Conservation (phyloP, 2,888 invertebrate species). For the Scotopteryx bipunctaria region DNA sequence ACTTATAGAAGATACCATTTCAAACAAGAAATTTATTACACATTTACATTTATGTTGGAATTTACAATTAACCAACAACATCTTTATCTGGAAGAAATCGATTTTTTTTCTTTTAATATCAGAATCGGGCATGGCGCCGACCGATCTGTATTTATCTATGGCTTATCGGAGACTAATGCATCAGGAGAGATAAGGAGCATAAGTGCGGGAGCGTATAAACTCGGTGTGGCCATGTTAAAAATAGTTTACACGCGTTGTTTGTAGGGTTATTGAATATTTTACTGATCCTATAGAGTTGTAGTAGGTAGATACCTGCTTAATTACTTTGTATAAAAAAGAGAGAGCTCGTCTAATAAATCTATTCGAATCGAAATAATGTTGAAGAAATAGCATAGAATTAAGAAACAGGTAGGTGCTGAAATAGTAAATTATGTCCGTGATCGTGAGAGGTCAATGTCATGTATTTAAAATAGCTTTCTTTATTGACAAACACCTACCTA, state of each 20-base stretch:
- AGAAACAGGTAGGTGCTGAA: background rate
- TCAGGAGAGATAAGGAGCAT: conserved; percentile 75
- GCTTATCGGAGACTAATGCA: conserved; percentile 82
- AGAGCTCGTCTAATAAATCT: no score
- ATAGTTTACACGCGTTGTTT: conserved; percentile 81
- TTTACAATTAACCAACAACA: conserved; percentile 78
- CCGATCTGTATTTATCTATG: conserved; percentile 78
- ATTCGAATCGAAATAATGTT: no score
- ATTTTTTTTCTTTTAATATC: conserved; percentile 78
- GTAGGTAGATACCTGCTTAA: background rate
- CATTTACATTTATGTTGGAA: conserved; percentile 64
- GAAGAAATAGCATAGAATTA: no score
- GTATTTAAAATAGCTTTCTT: background rate
- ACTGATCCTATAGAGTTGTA: conserved; percentile 16
- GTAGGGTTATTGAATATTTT: conserved; percentile 52
- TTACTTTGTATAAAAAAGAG: conserved; percentile 2
- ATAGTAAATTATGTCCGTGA: background rate
- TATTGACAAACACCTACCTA: background rate
- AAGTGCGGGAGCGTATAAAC: conserved; percentile 81
- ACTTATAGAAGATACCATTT: conserved; percentile 45
- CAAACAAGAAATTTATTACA: conserved; percentile 56
- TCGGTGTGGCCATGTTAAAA: conserved; percentile 82
- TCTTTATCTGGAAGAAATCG: conserved; percentile 74
- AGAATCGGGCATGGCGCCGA: conserved; percentile 78
- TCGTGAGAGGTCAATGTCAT: background rate